Evolutionary conservation across 2,113 vertebrate genomes (phyloP).

Genomic region (Pholis gunnellus): DNA sequence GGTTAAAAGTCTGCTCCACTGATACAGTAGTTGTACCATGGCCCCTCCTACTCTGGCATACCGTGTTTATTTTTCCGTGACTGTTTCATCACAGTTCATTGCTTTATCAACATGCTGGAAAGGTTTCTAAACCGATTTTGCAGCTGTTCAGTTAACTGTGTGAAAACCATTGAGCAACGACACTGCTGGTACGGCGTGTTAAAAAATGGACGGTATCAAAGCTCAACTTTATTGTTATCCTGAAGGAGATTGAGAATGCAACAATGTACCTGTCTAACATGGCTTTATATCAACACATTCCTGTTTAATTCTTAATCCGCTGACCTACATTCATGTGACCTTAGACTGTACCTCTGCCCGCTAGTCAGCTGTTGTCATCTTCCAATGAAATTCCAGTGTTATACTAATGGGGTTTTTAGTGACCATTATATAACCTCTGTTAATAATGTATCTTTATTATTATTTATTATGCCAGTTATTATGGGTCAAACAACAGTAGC

Average conservation of each 20-base stretch:
- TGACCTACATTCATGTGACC: conserved; percentile 43
- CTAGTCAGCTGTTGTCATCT: conserved; percentile 44
- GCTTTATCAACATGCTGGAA: neutral
- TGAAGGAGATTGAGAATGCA: neutral
- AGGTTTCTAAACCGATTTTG: neutral
- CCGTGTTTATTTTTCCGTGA: neutral
- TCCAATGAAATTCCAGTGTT: conserved; percentile 8
- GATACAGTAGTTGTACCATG: neutral
- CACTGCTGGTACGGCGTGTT: neutral
- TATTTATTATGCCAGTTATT: neutral
- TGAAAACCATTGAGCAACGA: neutral
- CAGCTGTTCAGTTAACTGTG: neutral
- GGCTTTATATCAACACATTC: conserved; percentile 3
- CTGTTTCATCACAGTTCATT: neutral
- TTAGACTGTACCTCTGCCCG: conserved; percentile 4
- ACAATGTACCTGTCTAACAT: neutral
- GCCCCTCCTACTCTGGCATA: neutral
- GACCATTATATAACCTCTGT: conserved; percentile 43
- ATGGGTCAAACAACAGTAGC: conserved; percentile 25
- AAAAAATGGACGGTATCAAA: neutral
- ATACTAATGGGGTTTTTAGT: conserved; percentile 1
- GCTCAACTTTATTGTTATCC: neutral
- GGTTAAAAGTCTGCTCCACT: neutral
- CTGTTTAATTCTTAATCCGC: conserved; percentile 14
- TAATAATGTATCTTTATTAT: neutral